Percentiles rank a stretch among this genome's conserved stretches.
Evolutionary conservation across 2,113 vertebrate species (phyloP).

Genomic region (Heterochromis multidens): DNA sequence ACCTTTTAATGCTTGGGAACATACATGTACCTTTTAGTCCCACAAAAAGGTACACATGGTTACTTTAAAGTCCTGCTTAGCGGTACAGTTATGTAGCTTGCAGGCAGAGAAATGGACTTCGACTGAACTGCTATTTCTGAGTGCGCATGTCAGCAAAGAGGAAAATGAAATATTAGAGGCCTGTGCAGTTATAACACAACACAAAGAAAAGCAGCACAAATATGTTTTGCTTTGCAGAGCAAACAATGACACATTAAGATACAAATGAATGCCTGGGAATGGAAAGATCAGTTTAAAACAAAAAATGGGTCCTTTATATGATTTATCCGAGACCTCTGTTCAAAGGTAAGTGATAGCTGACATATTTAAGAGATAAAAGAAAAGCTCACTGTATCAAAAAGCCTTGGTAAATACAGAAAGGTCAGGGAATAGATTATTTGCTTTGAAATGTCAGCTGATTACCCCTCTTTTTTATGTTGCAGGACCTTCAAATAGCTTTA

Average conservation of each 20-base stretch:
- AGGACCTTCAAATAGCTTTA: no score
- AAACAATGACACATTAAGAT: no score
- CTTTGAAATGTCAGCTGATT: constrained; percentile 72
- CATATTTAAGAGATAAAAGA: constrained; percentile 67
- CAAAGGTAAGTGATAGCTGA: not conserved
- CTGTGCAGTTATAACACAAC: not conserved
- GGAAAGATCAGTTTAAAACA: no score
- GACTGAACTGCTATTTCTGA: not conserved
- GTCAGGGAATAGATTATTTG: constrained; percentile 70
- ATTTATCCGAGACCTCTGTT: not conserved
- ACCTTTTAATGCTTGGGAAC: not conserved
- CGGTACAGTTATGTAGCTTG: not conserved
- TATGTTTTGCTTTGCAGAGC: no score
- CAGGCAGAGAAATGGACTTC: not conserved
- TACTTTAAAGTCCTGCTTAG: not conserved
- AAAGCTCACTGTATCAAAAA: constrained; percentile 40
- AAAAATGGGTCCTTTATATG: not conserved
- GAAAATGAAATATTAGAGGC: not conserved
- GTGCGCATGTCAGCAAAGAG: not conserved
- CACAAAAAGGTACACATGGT: not conserved
- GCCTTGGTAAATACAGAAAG: constrained; percentile 62
- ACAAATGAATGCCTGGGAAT: no score
- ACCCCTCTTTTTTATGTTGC: no score
- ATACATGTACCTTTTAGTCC: not conserved
- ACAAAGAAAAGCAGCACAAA: not conserved